Base-by-base conservation (phyloP, 2,888 invertebrate genomes). In the Athripsodes cinereus region DNA sequence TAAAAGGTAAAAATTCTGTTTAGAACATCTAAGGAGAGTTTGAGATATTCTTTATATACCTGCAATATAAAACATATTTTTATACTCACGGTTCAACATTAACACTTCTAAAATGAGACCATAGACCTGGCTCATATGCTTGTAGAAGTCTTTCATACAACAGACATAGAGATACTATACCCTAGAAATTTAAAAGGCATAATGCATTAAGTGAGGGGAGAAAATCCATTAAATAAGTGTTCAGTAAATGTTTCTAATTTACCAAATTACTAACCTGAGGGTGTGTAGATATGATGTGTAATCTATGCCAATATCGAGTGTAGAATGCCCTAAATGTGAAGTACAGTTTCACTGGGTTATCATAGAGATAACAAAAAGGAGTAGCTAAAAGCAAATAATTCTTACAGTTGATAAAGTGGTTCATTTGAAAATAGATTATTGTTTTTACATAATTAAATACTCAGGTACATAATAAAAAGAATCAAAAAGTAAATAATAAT, bases 351-450 rank as follows among this genome's bases (percentile, higher is more conserved):
- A 90, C 85, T 0, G 95, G 90, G 65, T 95, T 91, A 67, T 94
- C 91, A 71, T 88, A 96, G 31, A 97, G 74, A 70, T 95, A 97
- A 71, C 96, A 96, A 69, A 97, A 89, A 1, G 96, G 96, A 0
- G 95, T 92, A 50, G 95, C 96, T 95, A 74, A 40, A 78, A 75
- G 61, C 62, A 64, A 61, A 8, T 6, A 31, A 31, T 8, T 8
- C 31, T 31, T 31, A 8, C 8, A 31, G 31, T 8, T 31, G 11
- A 11, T 31, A 31, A 31, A 6, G 11, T 46, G 6, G 18, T 46
- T 46, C 46, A 46, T 10, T 6, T 2, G 22, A 52, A 52, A 8
- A 3, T n/a, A n/a, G n/a, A n/a, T n/a, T 22, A 2, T 31, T 52
- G 16, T 11, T 31, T 22, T 31, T 8, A 26, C 8, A 31, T 31